Percentiles rank a stretch among this genome's conserved stretches.
These are phyloP conservation scores for Pseudococcus jackbeardsleyi DNA, from an alignment of 2,888 invertebrate genomes.

Conservation along the genomic window DNA sequence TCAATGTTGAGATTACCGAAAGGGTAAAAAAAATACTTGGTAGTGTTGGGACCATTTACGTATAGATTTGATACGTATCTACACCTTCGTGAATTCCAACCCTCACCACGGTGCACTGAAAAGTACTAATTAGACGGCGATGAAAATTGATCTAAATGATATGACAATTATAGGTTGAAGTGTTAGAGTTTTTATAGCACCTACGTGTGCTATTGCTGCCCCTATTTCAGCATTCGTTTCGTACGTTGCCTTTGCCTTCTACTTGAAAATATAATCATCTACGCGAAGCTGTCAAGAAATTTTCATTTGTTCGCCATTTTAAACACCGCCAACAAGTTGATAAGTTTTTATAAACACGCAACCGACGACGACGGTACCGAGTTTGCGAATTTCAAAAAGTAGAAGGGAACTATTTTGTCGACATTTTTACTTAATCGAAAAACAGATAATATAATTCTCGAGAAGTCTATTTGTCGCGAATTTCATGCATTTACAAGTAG, in stretches of 20 bases:
- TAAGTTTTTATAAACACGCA: background rate
- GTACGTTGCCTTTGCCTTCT: background rate
- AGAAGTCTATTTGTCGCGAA: conserved; percentile 25
- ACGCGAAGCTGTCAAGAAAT: conserved; percentile 27
- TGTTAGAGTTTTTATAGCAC: background rate
- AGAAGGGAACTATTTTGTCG: conserved; percentile 4
- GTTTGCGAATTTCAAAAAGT: background rate
- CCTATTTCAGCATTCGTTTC: background rate
- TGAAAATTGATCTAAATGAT: conserved; percentile 18
- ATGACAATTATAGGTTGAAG: conserved; percentile 3
- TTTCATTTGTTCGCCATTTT: conserved; percentile 23
- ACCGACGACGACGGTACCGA: background rate
- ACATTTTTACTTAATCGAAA: conserved; percentile 48
- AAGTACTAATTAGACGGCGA: background rate
- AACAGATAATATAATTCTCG: conserved; percentile 30
- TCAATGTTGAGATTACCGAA: no score
- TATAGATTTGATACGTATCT: no score
- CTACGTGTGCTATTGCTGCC: background rate
- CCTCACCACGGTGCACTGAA: background rate
- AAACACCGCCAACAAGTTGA: background rate
- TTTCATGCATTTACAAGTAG: conserved; percentile 42
- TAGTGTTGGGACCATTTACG: no score
- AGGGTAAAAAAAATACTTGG: no score
- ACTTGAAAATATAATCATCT: background rate
- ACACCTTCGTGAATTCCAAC: background rate